Evolutionary conservation across 2,113 vertebrate species (phyloP).

Genomic region (Eleginops maclovinus): DNA sequence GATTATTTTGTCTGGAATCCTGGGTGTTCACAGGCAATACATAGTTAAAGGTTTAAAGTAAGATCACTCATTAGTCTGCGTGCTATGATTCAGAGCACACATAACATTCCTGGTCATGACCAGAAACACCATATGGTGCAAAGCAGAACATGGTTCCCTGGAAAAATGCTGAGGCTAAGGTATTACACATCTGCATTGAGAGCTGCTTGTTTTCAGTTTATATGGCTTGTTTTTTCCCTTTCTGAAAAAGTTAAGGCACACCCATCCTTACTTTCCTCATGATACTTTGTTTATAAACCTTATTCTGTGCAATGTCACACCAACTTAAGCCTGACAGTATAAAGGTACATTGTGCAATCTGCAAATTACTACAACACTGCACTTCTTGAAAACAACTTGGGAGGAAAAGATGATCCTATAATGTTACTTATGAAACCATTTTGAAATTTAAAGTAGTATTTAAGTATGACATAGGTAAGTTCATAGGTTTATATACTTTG

Average conservation of each 20-base stretch:
- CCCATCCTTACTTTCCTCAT: background rate
- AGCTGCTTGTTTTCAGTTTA: background rate
- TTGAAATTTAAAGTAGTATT: background rate
- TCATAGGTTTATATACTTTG: background rate
- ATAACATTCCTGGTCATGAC: conserved; percentile 59
- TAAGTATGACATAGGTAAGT: background rate
- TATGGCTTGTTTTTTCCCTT: background rate
- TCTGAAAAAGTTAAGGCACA: too few species aligned
- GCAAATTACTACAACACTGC: conserved; percentile 1
- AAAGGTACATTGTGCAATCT: background rate
- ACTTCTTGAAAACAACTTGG: background rate
- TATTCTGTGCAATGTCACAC: background rate
- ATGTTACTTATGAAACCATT: background rate
- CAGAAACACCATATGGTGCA: conserved; percentile 31
- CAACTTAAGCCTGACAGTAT: background rate
- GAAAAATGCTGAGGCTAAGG: conserved; percentile 1
- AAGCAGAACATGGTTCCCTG: conserved; percentile 7
- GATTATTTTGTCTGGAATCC: conserved; percentile 58
- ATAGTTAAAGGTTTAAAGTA: conserved; percentile 71
- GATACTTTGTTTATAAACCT: background rate
- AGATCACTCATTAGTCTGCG: conserved; percentile 68
- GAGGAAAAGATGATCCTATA: background rate
- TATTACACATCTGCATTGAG: background rate
- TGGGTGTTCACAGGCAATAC: conserved; percentile 42
- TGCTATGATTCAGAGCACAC: conserved; percentile 55